These are phyloP conservation scores for Calyptomena viridis DNA, from an alignment of 2,113 vertebrate genomes.

Conservation along the genomic window DNA sequence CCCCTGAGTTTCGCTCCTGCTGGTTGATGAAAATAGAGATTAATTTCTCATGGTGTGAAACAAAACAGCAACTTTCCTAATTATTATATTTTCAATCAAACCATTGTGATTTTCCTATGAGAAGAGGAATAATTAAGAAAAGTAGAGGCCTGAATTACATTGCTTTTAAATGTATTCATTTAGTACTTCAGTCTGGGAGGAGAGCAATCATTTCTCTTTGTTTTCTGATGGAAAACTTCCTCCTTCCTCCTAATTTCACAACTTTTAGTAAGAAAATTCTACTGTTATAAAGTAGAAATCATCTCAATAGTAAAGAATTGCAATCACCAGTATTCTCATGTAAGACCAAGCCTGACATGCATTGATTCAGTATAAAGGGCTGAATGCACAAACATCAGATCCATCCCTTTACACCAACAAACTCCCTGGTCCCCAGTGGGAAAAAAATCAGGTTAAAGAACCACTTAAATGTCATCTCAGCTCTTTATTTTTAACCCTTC, in stretches of 20 bases:
- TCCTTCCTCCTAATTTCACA: not conserved
- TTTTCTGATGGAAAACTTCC: slow-evolving; percentile 29
- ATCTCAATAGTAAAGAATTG: slow-evolving; percentile 2
- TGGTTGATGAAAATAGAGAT: slow-evolving; percentile 2
- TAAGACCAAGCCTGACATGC: not conserved
- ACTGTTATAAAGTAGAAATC: not conserved
- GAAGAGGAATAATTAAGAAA: slow-evolving; percentile 32
- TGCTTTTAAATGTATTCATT: slow-evolving; percentile 16
- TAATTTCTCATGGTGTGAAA: slow-evolving; percentile 11
- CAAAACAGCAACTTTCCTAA: slow-evolving; percentile 7
- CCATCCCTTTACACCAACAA: not conserved
- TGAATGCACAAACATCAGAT: not conserved
- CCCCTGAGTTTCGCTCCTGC: not conserved
- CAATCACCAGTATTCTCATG: not conserved
- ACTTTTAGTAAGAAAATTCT: not conserved
- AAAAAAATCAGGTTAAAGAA: not conserved
- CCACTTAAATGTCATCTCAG: not conserved
- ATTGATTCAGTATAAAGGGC: not conserved
- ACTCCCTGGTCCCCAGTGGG: not conserved
- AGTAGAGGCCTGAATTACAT: not conserved
- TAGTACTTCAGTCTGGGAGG: not conserved
- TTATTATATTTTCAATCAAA: slow-evolving; percentile 44
- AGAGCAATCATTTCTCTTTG: slow-evolving; percentile 46
- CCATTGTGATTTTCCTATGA: slow-evolving; percentile 19
- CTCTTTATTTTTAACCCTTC: not conserved